Evolutionary conservation across 2,797 vertebrate genomes (phyloP).

Genomic region (Serranus cabrilla): DNA sequence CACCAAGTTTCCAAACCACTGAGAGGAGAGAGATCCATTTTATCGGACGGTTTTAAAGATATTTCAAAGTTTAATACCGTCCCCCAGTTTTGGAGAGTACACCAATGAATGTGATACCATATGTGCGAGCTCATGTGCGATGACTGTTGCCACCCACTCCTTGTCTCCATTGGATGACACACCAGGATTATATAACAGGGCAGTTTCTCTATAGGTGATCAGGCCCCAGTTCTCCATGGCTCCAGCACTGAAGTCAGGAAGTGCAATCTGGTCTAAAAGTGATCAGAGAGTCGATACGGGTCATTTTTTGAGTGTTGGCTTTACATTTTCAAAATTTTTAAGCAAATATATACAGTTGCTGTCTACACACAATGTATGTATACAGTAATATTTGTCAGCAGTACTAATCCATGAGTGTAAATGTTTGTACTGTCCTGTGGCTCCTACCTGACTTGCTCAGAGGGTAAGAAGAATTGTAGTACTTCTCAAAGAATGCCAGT

Average conservation of each 20-base stretch:
- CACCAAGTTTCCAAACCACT: slow-evolving; percentile 98
- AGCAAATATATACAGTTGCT: no score
- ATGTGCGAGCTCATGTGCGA: slow-evolving; percentile 94
- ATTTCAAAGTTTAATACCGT: neutral
- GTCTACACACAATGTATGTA: no score
- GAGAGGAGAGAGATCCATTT: slow-evolving; percentile 28
- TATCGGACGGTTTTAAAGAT: slow-evolving; percentile 2
- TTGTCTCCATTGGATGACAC: slow-evolving; percentile 91
- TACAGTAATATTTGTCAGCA: no score
- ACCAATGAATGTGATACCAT: slow-evolving; percentile 85
- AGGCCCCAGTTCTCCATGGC: slow-evolving; percentile 99
- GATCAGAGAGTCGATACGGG: neutral
- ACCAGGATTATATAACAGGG: slow-evolving; percentile 81
- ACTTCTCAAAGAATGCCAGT: slow-evolving; percentile 86
- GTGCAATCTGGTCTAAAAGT: slow-evolving; percentile 90
- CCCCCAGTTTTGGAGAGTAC: neutral
- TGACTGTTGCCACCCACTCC: slow-evolving; percentile 88
- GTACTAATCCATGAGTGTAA: no score
- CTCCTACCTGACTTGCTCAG: slow-evolving; percentile 90
- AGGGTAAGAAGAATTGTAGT: slow-evolving; percentile 79
- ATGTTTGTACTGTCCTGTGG: neutral
- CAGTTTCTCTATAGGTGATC: slow-evolving; percentile 93
- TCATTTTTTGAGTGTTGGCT: no score
- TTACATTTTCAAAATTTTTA: neutral
- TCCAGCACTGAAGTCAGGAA: slow-evolving; percentile 91